A percentile compares a stretch with the other conserved stretches of the same genome.
These are phyloP conservation scores for Drosophila picticornis DNA, from an alignment of 2,888 invertebrate species.

Conservation along the genomic window DNA sequence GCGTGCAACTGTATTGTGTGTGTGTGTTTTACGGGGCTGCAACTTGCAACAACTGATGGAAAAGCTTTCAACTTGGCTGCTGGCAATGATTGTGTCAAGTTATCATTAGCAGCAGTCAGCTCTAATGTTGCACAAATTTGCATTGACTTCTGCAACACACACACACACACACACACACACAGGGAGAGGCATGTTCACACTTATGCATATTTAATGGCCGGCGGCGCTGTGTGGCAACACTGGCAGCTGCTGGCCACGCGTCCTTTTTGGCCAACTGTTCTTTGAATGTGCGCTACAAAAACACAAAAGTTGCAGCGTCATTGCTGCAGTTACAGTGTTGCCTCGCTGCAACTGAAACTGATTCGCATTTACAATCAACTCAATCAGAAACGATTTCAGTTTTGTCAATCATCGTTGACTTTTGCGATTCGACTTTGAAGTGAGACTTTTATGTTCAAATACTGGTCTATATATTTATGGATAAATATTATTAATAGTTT, in stretches of 20 bases:
- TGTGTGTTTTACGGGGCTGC: constrained; percentile 43
- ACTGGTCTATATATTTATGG: too few relatives aligned
- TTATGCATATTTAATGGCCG: constrained; percentile 25
- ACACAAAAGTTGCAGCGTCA: constrained; percentile 44
- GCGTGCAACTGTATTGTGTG: constrained; percentile 1
- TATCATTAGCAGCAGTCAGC: constrained; percentile 17
- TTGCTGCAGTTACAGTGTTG: constrained; percentile 32
- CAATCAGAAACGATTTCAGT: neutral
- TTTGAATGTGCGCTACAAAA: constrained; percentile 1
- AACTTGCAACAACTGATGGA: neutral
- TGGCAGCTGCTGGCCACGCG: constrained; percentile 56
- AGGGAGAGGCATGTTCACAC: neutral
- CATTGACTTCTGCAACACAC: constrained; percentile 56
- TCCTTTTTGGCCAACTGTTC: constrained; percentile 63
- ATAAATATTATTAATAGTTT: neutral
- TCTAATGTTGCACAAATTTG: constrained; percentile 30
- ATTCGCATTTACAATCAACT: neutral
- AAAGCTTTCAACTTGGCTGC: constrained; percentile 45
- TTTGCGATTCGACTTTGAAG: neutral
- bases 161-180: constrained; percentile 1
- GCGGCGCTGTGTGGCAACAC: constrained; percentile 32
- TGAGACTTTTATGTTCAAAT: neutral
- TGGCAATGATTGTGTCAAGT: constrained; percentile 5
- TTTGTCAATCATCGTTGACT: neutral
- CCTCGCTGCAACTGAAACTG: neutral